Evolutionary conservation across 1,140 invertebrate species (phyloP).

Genomic region (Drosophila funebris): DNA sequence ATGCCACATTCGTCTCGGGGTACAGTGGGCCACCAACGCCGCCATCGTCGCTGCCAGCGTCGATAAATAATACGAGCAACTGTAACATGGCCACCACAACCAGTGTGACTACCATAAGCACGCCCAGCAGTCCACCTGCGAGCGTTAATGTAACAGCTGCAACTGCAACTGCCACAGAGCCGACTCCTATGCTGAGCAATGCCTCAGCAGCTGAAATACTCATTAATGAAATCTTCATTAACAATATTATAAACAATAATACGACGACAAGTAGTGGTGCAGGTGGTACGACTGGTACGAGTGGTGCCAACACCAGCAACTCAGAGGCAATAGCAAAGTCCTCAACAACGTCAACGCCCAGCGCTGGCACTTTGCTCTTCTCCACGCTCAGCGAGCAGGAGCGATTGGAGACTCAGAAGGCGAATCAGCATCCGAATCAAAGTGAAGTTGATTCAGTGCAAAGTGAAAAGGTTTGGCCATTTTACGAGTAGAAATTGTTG

Average conservation of each 20-base stretch:
- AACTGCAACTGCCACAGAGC: constrained; percentile 4
- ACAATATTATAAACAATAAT: constrained; percentile 83
- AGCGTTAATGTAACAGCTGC: constrained; percentile 14
- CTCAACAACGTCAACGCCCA: constrained; percentile 77
- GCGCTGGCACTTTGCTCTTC: constrained; percentile 85
- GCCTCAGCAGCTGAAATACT: constrained; percentile 80
- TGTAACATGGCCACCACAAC: constrained; percentile 40
- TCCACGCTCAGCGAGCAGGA: constrained; percentile 86
- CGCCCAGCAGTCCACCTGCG: constrained; percentile 52
- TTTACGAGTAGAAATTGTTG: constrained; percentile 36
- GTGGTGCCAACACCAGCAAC: constrained; percentile 28
- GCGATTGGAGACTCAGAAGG: constrained; percentile 83
- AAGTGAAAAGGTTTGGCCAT: constrained; percentile 70
- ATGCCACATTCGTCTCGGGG: constrained; percentile 69
- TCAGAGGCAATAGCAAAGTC: constrained; percentile 50
- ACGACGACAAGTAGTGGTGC: constrained; percentile 26
- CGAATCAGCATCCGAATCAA: constrained; percentile 62
- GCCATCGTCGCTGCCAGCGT: constrained; percentile 58
- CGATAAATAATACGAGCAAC: constrained; percentile 52
- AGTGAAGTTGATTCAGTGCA: constrained; percentile 66
- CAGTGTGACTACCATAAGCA: constrained; percentile 67
- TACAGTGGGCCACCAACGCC: constrained; percentile 63
- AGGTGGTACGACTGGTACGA: neutral
- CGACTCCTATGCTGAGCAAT: constrained; percentile 61
- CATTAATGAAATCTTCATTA: constrained; percentile 83